Base-by-base conservation (phyloP, 2,888 invertebrate species). In the Spisula solida region DNA sequence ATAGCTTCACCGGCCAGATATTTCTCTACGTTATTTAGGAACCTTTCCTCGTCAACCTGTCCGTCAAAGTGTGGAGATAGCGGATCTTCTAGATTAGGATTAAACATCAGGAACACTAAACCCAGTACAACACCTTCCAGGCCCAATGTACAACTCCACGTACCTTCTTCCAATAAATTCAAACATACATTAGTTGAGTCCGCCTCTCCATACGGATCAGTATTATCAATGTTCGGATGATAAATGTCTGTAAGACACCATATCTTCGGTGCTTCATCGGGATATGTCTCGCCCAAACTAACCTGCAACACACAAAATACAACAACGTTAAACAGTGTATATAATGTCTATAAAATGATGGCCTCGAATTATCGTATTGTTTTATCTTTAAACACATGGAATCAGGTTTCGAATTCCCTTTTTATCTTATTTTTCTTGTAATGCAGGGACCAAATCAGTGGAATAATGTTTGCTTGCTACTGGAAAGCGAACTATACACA, bases 201-300 rank as follows among this genome's bases (percentile, higher is more conserved):
- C 1, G 31, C 4, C 16, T 82, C 70, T 2, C 80, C 85, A 31
- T 81, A 31, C 14, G 79, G 48, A 0, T 82, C 41, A 1, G 87
- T 85, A 0, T 34, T n/a, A 70, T 90, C 92, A 51, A 92, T 92
- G 56, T 92, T 92, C 0, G 92, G 92, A 55, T 92, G 92, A 81
- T 88, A 92, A 2, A 92, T 86, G 2, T 87, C 83, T 0, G 92
- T 90, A 16, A 85, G 25, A 55, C 92, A 92, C 78, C 81, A 90
- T 20, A 92, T 82, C 0, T 18, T 55, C 0, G 92, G 92, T 0
- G 86, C 83, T 8, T 29, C n/a, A 18, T 84, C 80, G 55, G 85
- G 87, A 48, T 87, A 88, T 14, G 48, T 78, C 10, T 81, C 81
- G 12, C 34, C 31, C 31, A 84, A 18, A 14, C 18, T 51, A 1